These are phyloP conservation scores for Neuroterus valhalla DNA, from an alignment of 1,140 invertebrate species.

Conservation along the genomic window DNA sequence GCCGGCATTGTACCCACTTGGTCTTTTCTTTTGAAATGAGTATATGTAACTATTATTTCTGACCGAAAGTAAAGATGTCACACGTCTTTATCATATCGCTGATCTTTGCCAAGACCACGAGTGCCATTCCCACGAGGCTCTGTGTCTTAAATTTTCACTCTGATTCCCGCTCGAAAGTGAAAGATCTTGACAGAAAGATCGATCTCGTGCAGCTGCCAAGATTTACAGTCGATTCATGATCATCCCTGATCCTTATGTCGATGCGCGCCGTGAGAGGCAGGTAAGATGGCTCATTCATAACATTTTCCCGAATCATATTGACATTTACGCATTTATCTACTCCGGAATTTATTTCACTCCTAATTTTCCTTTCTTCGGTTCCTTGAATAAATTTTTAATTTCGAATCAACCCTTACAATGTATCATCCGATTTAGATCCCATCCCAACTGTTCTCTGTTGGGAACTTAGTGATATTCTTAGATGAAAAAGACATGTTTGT, in stretches of 20 bases:
- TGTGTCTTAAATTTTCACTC: slow-evolving; percentile 23
- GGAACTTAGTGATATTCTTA: not conserved
- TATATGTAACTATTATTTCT: not conserved
- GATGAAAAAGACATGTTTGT: no score
- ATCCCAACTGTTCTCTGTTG: not conserved
- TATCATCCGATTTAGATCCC: not conserved
- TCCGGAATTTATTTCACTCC: not conserved
- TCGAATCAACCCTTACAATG: not conserved
- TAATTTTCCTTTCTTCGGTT: not conserved
- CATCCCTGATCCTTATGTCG: not conserved
- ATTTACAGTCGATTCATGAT: slow-evolving; percentile 19
- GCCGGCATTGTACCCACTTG: not conserved
- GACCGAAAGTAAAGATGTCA: slow-evolving; percentile 22
- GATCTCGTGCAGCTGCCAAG: not conserved
- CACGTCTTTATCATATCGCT: not conserved
- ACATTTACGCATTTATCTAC: not conserved
- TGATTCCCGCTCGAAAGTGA: slow-evolving; percentile 3
- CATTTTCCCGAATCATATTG: not conserved
- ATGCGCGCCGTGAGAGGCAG: not conserved
- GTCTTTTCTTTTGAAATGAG: not conserved
- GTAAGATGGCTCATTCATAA: slow-evolving; percentile 10
- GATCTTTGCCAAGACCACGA: slow-evolving; percentile 6
- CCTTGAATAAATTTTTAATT: not conserved
- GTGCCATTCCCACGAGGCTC: slow-evolving; percentile 17
- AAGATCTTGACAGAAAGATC: slow-evolving; percentile 29